A percentile compares a stretch with the other conserved stretches of the same genome.
Evolutionary conservation across 2,797 vertebrate genomes (phyloP).

Genomic region (Sphenodon punctatus): DNA sequence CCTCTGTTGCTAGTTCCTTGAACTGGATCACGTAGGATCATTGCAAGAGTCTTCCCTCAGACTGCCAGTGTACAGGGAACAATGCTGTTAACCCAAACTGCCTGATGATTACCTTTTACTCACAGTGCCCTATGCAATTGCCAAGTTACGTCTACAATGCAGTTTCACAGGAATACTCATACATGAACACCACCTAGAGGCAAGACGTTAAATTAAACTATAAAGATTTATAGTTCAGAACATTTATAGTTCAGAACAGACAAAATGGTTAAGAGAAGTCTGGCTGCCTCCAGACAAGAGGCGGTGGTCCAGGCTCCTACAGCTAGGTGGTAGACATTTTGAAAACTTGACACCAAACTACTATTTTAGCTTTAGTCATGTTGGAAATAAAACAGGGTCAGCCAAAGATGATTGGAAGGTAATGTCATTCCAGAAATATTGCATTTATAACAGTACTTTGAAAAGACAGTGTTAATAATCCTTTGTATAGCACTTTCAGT

Average conservation of each 20-base stretch:
- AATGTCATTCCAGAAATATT: rapidly evolving
- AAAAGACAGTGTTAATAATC: no score
- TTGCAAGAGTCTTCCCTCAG: no score
- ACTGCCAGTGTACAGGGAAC: neutral
- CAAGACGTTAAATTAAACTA: neutral
- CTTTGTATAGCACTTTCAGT: no score
- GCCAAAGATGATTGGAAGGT: neutral
- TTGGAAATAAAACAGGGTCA: neutral
- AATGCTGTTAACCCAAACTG: neutral
- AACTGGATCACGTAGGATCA: no score
- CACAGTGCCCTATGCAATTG: neutral
- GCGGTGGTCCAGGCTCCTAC: rapidly evolving
- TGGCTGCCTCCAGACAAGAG: rapidly evolving
- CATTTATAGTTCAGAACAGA: neutral
- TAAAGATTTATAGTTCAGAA: neutral
- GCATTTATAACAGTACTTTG: neutral
- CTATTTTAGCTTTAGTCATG: neutral
- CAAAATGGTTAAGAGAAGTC: neutral
- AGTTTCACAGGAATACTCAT: neutral
- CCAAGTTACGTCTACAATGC: neutral
- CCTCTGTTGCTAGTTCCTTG: neutral
- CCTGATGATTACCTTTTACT: neutral
- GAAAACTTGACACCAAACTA: neutral
- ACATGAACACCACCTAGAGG: conserved; percentile 28
- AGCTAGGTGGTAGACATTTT: neutral